A percentile compares a stretch with the other conserved stretches of the same genome.
These are phyloP conservation scores for Salvelinus sp. DNA, from an alignment of 2,113 vertebrate species.

Conservation along the genomic window DNA sequence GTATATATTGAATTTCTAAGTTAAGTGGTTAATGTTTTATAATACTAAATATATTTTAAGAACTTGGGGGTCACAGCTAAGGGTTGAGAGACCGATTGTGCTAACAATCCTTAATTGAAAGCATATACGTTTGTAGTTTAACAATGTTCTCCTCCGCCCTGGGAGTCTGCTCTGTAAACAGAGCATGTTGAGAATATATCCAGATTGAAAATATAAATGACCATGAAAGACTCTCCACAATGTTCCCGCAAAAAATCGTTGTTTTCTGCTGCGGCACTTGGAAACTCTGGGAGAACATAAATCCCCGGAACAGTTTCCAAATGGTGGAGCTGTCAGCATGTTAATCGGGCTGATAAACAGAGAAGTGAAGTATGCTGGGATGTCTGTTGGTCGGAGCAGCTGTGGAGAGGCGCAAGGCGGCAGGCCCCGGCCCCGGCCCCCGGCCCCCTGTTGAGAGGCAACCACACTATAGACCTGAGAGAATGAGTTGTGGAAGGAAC, in stretches of 20 bases:
- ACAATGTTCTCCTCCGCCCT: neutral
- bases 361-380: neutral
- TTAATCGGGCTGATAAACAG: slow-evolving; percentile 4
- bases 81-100: neutral
- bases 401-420: neutral
- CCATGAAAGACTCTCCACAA: neutral
- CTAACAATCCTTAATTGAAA: no score
- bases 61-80: no score
- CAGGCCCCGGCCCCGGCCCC: no score
- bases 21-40: no score
- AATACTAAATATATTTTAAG: no score
- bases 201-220: slow-evolving; percentile 12
- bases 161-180: slow-evolving; percentile 2
- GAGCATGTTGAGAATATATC: neutral
- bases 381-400: neutral
- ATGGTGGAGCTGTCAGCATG: slow-evolving; percentile 7
- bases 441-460: no score
- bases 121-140: neutral
- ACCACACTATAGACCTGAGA: no score
- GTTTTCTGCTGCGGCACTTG: neutral
- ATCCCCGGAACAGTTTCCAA: slow-evolving; percentile 19
- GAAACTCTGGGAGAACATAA: slow-evolving; percentile 11
- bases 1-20: no score
- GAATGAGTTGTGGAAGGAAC: no score
- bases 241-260: neutral